Evolutionary conservation across 2,797 vertebrate genomes (phyloP), one percentile per base, ranked within the genome.

Genomic region (Pseudotriccus pelzelni): DNA sequence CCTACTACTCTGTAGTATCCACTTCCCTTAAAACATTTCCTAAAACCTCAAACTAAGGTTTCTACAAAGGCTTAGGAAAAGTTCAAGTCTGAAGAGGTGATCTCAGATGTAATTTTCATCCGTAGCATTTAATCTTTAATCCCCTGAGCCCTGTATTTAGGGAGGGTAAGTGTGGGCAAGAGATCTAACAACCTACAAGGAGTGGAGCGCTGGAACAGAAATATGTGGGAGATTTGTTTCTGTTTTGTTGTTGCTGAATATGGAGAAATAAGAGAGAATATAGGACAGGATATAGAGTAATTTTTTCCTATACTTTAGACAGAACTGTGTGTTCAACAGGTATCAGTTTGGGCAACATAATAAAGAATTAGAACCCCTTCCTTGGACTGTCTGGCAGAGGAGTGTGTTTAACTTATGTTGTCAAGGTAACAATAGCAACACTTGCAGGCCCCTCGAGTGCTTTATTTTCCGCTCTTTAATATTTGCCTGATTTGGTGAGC

Each of bases 401-500:
- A 86, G 82, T 67, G 8, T 79, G 63, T 93, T 93, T 93, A 62
- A 89, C 44, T 87, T 55, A 23, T 0, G 20, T 86, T 91, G 79
- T 50, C 81, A 85, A 64, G 69, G 69, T 89, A 94, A 86, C 67
- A 72, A 18, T 55, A 89, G 55, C 63, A 86, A 28, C 63, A 49
- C 83, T 89, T 93, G 15, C 44, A 87, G 87, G 4, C 22, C 83
- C 56, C 67, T 69, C 30, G 34, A 75, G 76, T 36, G 49, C 17
- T 72, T 67, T 74, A 28, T 89, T 89, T 93, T 66, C 55, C 15
- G 12, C 88, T 84, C 58, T 85, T 67, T 85, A 75, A 58, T 80
- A 39, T 84, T 86, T 78, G 18, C n/a, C 73, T 39, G 19, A 3
- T 81, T 76, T 50, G 56, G n/a, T 62, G 50, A 69, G 25, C 34